Conservation (phyloP, 1,140 invertebrate species). For the Camponotus pennsylvanicus region DNA sequence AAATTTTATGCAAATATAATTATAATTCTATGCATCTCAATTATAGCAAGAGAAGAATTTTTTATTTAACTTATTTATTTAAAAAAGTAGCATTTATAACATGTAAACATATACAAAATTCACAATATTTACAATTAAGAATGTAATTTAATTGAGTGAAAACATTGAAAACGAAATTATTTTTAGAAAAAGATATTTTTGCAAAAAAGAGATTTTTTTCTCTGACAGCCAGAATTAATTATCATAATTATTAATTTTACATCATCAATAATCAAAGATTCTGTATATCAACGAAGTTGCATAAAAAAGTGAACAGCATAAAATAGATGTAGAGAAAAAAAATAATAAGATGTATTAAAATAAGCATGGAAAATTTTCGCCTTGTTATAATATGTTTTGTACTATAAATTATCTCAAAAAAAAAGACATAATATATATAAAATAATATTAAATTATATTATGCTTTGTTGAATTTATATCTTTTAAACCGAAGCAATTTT, state of each 20-base stretch:
- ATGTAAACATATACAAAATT: neutral
- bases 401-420: too few relatives aligned
- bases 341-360: neutral
- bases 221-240: constrained; percentile 9
- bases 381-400: neutral
- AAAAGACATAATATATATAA: too few relatives aligned
- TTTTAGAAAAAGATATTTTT: neutral
- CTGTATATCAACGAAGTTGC: neutral
- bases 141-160: neutral
- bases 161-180: neutral
- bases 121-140: neutral
- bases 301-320: neutral
- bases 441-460: too few relatives aligned
- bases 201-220: neutral
- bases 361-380: too few relatives aligned
- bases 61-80: too few relatives aligned
- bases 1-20: too few relatives aligned
- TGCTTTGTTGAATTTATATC: too few relatives aligned
- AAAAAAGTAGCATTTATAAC: too few relatives aligned
- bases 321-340: neutral
- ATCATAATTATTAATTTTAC: neutral
- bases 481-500: too few relatives aligned
- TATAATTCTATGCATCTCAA: too few relatives aligned
- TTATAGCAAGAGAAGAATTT: too few relatives aligned
- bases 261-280: neutral